These are phyloP conservation scores for Climacteris rufus DNA, from an alignment of 2,113 vertebrate species.

Conservation along the genomic window DNA sequence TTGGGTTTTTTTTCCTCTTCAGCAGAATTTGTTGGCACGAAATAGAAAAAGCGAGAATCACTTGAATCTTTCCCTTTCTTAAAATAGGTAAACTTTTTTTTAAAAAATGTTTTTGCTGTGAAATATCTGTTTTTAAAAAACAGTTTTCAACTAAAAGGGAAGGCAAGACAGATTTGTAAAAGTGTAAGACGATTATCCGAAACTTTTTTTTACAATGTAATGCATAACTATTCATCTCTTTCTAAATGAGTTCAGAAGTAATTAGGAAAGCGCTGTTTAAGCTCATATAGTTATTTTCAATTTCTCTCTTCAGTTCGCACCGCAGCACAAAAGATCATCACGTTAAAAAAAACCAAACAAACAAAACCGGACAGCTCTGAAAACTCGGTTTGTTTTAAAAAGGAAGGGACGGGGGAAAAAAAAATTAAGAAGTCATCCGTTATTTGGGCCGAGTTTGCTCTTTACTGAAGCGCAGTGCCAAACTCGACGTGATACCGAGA, in stretches of 20 bases:
- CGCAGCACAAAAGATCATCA: background rate
- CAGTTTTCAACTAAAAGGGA: background rate
- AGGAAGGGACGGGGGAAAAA: background rate
- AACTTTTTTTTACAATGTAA: background rate
- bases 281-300: slow-evolving; percentile 28
- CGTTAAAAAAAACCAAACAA: background rate
- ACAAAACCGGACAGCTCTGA: background rate
- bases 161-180: background rate
- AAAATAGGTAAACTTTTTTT: background rate
- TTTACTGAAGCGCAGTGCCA: background rate
- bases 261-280: slow-evolving; percentile 27
- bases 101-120: background rate
- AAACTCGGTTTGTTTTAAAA: background rate
- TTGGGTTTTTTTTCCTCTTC: background rate
- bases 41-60: background rate
- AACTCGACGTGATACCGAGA: background rate
- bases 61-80: background rate
- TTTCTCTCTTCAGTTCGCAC: slow-evolving; percentile 35
- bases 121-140: background rate
- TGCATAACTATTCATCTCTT: background rate
- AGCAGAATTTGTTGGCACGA: background rate
- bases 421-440: background rate
- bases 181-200: background rate
- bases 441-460: background rate
- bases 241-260: slow-evolving; percentile 29